Conservation (phyloP, 2,888 invertebrate species). For the Eledona agricola region DNA sequence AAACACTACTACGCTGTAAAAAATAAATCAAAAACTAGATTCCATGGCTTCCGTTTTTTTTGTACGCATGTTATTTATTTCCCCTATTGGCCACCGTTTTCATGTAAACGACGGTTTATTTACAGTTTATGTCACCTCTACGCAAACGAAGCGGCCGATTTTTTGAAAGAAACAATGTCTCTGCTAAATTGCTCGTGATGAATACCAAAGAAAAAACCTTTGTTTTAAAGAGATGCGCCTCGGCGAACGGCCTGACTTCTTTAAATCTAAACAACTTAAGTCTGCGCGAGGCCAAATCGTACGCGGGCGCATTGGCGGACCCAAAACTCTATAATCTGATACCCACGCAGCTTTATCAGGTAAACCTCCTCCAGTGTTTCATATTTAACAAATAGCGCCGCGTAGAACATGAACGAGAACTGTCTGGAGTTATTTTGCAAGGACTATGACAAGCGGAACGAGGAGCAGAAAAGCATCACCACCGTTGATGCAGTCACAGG, state of each 20-base stretch:
- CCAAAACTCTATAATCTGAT: slow-evolving; percentile 42
- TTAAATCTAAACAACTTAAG: slow-evolving; percentile 45
- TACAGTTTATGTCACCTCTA: not conserved
- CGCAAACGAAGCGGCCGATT: slow-evolving; percentile 2
- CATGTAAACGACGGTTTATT: not conserved
- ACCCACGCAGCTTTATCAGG: slow-evolving; percentile 33
- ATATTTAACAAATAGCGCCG: too few species aligned
- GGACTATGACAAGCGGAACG: slow-evolving; percentile 29
- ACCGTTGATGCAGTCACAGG: slow-evolving; percentile 53
- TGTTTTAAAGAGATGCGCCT: slow-evolving; percentile 31
- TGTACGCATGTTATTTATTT: too few species aligned
- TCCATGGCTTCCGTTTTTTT: too few species aligned
- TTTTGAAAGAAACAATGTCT: slow-evolving; percentile 15
- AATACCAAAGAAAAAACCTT: slow-evolving; percentile 29
- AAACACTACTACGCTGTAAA: too few species aligned
- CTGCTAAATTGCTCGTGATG: slow-evolving; percentile 26
- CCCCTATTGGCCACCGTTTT: too few species aligned
- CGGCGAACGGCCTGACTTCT: slow-evolving; percentile 35
- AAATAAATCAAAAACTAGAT: too few species aligned
- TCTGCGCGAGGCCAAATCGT: slow-evolving; percentile 52
- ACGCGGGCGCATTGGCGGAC: slow-evolving; percentile 48
- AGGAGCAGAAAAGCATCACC: slow-evolving; percentile 41
- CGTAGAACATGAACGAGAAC: slow-evolving; percentile 35
- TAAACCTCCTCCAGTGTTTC: too few species aligned
- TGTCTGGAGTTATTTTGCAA: slow-evolving; percentile 30